A percentile compares a stretch with the other conserved stretches of the same genome.
Conservation (phyloP, 2,797 vertebrate genomes). For the Labroides dimidiatus region DNA sequence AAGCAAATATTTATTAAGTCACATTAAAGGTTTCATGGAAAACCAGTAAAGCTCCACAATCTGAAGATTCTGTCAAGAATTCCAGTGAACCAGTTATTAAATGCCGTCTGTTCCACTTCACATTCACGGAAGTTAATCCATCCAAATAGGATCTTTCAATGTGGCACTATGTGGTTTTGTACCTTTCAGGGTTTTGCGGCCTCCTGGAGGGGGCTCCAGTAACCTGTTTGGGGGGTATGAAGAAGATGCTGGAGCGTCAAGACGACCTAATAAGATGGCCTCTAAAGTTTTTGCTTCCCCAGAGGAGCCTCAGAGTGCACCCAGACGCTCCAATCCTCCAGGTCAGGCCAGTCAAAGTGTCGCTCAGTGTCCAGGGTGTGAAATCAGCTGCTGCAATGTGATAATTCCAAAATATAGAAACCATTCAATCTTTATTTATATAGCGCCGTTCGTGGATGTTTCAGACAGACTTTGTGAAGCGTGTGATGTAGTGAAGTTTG, state of each 20-base stretch:
- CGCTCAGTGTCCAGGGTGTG: constrained; percentile 41
- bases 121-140: not conserved
- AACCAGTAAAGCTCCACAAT: too few species aligned
- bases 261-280: constrained; percentile 89
- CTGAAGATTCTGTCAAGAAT: too few species aligned
- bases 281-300: constrained; percentile 90
- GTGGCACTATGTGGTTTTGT: not conserved
- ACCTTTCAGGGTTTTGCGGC: constrained; percentile 86
- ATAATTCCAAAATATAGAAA: constrained; percentile 23
- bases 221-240: constrained; percentile 89
- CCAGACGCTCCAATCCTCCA: constrained; percentile 93
- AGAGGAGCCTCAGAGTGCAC: constrained; percentile 83
- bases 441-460: too few species aligned
- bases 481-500: not conserved
- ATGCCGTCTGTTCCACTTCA: not conserved
- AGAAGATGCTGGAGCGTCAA: constrained; percentile 80
- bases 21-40: too few species aligned
- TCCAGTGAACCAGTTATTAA: too few species aligned
- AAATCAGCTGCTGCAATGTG: constrained; percentile 49
- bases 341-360: constrained; percentile 78
- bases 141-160: not conserved
- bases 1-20: too few species aligned
- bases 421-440: not conserved
- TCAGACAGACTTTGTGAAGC: constrained; percentile 11
- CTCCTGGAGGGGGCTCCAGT: constrained; percentile 92